Evolutionary conservation across 2,113 vertebrate species (phyloP).

Genomic region (Uria aalge): DNA sequence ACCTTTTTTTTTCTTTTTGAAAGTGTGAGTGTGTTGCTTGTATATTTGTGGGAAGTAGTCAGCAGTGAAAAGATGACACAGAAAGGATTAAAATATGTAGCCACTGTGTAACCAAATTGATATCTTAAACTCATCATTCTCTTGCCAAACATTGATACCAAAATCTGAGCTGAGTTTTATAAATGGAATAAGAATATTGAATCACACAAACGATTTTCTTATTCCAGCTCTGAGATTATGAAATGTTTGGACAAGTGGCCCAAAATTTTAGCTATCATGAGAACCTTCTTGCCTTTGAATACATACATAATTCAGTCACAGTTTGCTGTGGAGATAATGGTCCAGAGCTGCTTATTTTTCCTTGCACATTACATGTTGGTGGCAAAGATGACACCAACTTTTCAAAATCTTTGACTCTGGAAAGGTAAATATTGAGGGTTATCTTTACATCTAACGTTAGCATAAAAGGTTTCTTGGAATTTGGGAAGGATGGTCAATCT

Average conservation of each 20-base stretch:
- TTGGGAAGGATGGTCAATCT: background rate
- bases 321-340: background rate
- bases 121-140: background rate
- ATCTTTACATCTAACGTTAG: background rate
- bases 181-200: background rate
- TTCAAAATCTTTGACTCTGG: background rate
- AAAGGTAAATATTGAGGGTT: background rate
- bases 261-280: background rate
- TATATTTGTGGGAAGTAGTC: background rate
- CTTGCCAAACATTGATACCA: background rate
- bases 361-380: background rate
- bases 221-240: background rate
- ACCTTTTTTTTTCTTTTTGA: background rate
- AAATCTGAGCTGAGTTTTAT: background rate
- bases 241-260: background rate
- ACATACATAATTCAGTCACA: rapidly evolving
- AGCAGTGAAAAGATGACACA: background rate
- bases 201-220: background rate
- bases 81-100: background rate
- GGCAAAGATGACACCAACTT: background rate
- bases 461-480: background rate
- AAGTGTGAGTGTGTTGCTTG: background rate
- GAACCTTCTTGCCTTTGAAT: background rate
- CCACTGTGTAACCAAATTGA: background rate
- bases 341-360: background rate